Base-by-base conservation (phyloP, 2,797 vertebrate species). In the Sebastes paucispinis region DNA sequence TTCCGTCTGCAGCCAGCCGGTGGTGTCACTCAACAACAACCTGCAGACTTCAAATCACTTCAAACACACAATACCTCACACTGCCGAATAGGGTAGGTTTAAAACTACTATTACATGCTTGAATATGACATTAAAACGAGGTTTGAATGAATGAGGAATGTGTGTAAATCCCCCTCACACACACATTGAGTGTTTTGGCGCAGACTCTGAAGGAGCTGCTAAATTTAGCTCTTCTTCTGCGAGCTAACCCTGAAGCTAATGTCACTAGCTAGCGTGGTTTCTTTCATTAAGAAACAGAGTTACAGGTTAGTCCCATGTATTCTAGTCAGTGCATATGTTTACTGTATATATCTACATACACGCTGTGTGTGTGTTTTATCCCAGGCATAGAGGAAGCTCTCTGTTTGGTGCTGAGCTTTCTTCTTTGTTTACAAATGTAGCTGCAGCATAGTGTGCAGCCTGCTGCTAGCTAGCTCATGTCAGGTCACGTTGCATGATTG, bases 1-100 rank as follows among this genome's bases (percentile, higher is more conserved):
- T 93, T 94, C 94, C 91, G 94, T 92, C 79, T 22, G 3, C 25
- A 59, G 55, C 73, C 93, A 94, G 94, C 94, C 94, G 94, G 94
- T 62, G 89, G 94, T 95, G 94, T 96, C 95, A 95, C 86, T 96
- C 95, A 96, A 93, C 93, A 88, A 81, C 81, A 16, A 43, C 47
- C 86, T 85, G 81, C 75, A 92, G 88, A 93, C 87, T 88, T 89
- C 80, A 90, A 91, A 88, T 79, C 83, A 87, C 36, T 87, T 67
- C 59, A 74, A 79, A 47, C 16, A 47, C 39, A 85, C 32, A 50
- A 89, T 76, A 87, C 82, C 80, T 66, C 32, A 79, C 76, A 85
- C 82, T 75, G 43, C 77, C 76, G 36, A 74, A 34, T 70, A 81
- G 87, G 94, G 96, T 96, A 95, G 85, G 95, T 94, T 80, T 75